Conservation (phyloP, 1,140 invertebrate genomes). For the Portunus trituberculatus region DNA sequence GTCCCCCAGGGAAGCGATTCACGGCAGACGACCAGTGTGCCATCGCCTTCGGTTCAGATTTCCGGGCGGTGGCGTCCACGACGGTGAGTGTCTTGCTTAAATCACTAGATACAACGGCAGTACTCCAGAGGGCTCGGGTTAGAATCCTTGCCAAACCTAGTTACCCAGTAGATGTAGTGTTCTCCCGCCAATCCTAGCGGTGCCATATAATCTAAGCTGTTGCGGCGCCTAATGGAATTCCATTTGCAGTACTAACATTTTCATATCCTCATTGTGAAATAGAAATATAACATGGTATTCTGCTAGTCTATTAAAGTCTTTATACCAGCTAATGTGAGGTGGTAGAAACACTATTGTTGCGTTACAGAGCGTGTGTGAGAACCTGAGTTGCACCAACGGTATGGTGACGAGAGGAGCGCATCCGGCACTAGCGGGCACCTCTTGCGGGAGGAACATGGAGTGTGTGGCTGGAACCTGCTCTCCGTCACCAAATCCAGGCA, state of each 20-base stretch:
- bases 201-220: no score
- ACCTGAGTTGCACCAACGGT: constrained; percentile 63
- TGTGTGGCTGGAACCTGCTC: constrained; percentile 46
- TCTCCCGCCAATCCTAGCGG: no score
- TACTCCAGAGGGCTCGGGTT: neutral
- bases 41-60: constrained; percentile 46
- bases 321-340: neutral
- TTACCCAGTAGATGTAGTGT: no score
- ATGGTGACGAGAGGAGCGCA: constrained; percentile 38
- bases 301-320: no score
- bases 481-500: neutral
- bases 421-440: constrained; percentile 61
- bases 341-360: neutral
- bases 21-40: constrained; percentile 62
- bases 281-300: neutral
- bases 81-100: neutral
- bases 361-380: constrained; percentile 53
- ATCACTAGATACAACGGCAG: neutral
- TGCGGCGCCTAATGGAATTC: no score
- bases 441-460: constrained; percentile 54
- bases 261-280: neutral
- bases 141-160: no score
- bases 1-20: constrained; percentile 58
- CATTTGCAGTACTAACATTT: neutral
- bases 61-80: constrained; percentile 34